These are phyloP conservation scores for Lucifuga dentata DNA, from an alignment of 2,113 vertebrate genomes.

Conservation along the genomic window DNA sequence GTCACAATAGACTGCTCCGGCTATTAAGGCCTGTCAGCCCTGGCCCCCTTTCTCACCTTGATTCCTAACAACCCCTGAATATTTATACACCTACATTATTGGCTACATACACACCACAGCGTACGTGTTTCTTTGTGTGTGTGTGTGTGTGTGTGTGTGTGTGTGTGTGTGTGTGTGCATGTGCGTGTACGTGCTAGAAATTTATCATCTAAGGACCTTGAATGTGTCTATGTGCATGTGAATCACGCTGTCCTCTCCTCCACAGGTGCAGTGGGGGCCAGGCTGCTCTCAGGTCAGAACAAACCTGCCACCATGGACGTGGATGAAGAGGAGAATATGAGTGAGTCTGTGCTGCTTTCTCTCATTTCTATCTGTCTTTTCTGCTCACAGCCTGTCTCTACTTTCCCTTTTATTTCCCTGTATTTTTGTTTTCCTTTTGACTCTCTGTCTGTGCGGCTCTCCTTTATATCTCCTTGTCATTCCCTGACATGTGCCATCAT, in stretches of 20 bases:
- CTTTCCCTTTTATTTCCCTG: slow-evolving; percentile 28
- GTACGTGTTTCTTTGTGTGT: slow-evolving; percentile 28
- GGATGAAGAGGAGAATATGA: slow-evolving; percentile 98
- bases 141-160: slow-evolving; percentile 39
- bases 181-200: slow-evolving; percentile 33
- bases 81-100: slow-evolving; percentile 76
- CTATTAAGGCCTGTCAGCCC: slow-evolving; percentile 81
- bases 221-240: slow-evolving; percentile 28
- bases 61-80: slow-evolving; percentile 78
- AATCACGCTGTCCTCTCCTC: slow-evolving; percentile 50
- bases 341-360: slow-evolving; percentile 84
- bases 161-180: slow-evolving; percentile 11
- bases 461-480: slow-evolving; percentile 28
- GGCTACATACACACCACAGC: slow-evolving; percentile 48
- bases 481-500: slow-evolving; percentile 68
- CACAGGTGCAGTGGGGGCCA: slow-evolving; percentile 85
- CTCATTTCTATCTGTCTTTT: slow-evolving; percentile 1
- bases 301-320: slow-evolving; percentile 89
- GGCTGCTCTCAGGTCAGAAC: slow-evolving; percentile 83
- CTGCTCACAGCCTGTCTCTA: slow-evolving; percentile 6
- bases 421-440: slow-evolving; percentile 29
- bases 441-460: slow-evolving; percentile 41
- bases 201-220: slow-evolving; percentile 26
- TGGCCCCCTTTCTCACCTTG: slow-evolving; percentile 74
- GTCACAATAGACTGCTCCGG: slow-evolving; percentile 82